Percentiles rank a stretch among this genome's conserved stretches.
Evolutionary conservation across 2,113 vertebrate genomes (phyloP).

Genomic region (Artemisiospiza belli): DNA sequence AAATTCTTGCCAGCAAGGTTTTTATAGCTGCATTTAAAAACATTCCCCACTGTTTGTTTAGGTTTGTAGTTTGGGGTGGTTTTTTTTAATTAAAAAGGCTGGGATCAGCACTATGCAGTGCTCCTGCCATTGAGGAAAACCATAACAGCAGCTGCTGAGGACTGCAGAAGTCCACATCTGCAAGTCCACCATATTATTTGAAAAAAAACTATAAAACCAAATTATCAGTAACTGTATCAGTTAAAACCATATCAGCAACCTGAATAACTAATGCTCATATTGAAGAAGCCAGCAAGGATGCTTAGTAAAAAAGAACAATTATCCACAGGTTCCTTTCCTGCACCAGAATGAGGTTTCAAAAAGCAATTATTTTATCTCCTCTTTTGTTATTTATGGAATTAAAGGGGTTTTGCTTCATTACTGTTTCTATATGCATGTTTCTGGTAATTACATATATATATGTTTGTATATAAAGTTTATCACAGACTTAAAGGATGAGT

Average conservation of each 20-base stretch:
- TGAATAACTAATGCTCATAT: not conserved
- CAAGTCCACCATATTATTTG: not conserved
- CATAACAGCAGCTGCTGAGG: not conserved
- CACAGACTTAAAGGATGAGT: not conserved
- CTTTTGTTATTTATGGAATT: not conserved
- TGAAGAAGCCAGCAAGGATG: not conserved
- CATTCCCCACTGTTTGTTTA: not conserved
- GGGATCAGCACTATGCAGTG: not conserved
- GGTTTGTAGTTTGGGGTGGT: not conserved
- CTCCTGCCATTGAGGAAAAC: not conserved
- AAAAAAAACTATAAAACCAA: not conserved
- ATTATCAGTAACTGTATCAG: not conserved
- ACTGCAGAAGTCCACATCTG: not conserved
- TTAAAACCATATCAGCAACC: not conserved
- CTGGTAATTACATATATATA: not conserved
- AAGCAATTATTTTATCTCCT: not conserved
- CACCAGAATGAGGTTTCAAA: not conserved
- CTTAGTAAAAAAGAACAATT: not conserved
- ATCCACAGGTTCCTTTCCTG: not conserved
- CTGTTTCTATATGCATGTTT: not conserved
- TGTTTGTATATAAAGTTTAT: not conserved
- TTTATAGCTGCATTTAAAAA: not conserved
- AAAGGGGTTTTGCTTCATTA: not conserved
- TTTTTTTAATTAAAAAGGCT: not conserved
- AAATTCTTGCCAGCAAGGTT: not conserved